Evolutionary conservation across 2,888 invertebrate species (phyloP).

Genomic region (Acanthococcus lagerstroemiae): DNA sequence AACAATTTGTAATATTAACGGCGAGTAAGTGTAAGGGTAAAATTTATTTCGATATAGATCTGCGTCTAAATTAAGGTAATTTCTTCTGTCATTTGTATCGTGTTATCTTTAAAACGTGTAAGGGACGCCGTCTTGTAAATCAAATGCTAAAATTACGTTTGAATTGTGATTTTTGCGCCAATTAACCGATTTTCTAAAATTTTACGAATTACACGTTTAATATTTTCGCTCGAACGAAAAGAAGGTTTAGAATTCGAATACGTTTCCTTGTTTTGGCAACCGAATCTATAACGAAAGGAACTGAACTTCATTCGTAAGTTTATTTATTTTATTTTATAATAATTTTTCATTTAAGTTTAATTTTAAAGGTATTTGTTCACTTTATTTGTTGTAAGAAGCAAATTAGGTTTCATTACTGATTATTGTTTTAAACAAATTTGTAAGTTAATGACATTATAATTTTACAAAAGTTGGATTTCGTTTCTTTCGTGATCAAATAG

Average conservation of each 20-base stretch:
- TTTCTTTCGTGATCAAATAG: too few relatives aligned
- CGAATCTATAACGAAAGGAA: conserved; percentile 1
- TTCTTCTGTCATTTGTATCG: too few relatives aligned
- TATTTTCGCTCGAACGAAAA: neutral
- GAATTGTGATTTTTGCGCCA: too few relatives aligned
- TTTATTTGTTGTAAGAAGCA: neutral
- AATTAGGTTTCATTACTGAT: neutral
- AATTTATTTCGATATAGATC: too few relatives aligned
- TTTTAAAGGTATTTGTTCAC: neutral
- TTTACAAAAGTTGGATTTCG: neutral
- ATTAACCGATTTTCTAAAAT: too few relatives aligned
- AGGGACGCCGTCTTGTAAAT: too few relatives aligned
- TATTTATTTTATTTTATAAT: neutral
- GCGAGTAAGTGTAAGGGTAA: too few relatives aligned
- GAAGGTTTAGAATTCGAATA: too few relatives aligned
- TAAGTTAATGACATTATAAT: neutral
- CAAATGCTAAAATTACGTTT: too few relatives aligned
- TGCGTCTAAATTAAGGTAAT: too few relatives aligned
- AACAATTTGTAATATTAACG: too few relatives aligned
- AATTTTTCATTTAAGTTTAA: neutral
- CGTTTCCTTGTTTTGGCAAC: neutral
- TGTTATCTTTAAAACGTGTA: too few relatives aligned
- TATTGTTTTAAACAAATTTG: neutral
- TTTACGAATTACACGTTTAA: neutral
- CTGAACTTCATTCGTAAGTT: neutral